Evolutionary conservation across 1,140 invertebrate genomes (phyloP).

Genomic region (Habropoda laboriosa): DNA sequence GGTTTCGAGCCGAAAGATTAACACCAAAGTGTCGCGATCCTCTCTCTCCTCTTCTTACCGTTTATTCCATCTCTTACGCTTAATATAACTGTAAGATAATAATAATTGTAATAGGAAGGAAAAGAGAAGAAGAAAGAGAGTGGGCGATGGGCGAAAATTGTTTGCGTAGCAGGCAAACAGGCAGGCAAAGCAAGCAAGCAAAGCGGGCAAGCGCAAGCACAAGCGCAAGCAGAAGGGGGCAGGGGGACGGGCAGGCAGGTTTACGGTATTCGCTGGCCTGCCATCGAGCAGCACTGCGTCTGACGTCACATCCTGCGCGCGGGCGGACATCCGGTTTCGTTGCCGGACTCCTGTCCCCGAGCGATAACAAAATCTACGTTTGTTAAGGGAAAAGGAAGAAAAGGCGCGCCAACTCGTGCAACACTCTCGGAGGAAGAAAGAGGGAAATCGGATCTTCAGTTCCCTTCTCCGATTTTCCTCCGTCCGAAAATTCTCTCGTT

Average conservation of each 20-base stretch:
- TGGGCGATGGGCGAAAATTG: constrained; percentile 64
- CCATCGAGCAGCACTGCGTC: constrained; percentile 61
- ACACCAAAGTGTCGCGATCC: background rate
- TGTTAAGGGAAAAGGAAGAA: constrained; percentile 58
- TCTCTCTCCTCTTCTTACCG: no score
- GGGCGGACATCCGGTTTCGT: constrained; percentile 78
- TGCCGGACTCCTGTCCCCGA: constrained; percentile 72
- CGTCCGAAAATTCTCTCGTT: background rate
- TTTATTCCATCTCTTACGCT: background rate
- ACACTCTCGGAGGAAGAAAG: background rate
- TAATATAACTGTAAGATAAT: accelerated
- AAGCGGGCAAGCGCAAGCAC: constrained; percentile 13
- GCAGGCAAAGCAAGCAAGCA: constrained; percentile 16
- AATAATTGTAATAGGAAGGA: background rate
- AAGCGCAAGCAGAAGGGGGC: background rate
- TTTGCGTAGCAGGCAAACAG: constrained; percentile 66
- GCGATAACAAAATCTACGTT: constrained; percentile 78
- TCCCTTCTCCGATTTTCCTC: background rate
- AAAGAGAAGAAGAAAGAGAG: background rate
- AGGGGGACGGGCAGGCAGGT: constrained; percentile 60
- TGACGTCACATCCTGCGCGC: constrained; percentile 80
- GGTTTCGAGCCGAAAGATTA: background rate
- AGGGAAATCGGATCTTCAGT: background rate
- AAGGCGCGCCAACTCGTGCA: background rate
- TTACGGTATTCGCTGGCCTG: constrained; percentile 60